These are phyloP conservation scores for Schizopygopsis malacanthus DNA, from an alignment of 2,797 vertebrate species.

Conservation along the genomic window DNA sequence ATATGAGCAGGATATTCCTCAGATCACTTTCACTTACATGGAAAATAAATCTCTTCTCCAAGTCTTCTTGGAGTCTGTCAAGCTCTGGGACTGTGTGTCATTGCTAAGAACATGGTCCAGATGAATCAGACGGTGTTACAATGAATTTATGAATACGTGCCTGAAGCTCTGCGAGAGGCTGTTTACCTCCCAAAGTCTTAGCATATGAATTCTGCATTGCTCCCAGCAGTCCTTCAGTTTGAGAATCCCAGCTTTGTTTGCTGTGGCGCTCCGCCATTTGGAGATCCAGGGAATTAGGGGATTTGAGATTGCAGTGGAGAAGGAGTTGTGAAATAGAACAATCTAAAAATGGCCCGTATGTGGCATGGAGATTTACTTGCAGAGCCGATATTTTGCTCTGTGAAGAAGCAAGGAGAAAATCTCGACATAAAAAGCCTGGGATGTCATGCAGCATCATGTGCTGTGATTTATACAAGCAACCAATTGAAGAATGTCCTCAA, in stretches of 20 bases:
- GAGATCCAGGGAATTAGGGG: conserved; percentile 76
- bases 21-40: conserved; percentile 20
- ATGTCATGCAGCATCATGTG: conserved; percentile 35
- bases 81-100: conserved; percentile 1
- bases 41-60: conserved; percentile 8
- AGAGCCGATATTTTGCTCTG: conserved; percentile 65
- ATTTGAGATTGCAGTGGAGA: conserved; percentile 73
- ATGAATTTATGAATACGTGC: conserved; percentile 24
- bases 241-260: conserved; percentile 57
- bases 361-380: conserved; percentile 72
- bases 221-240: conserved; percentile 14
- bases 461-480: conserved; percentile 24
- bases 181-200: conserved; percentile 42
- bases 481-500: conserved; percentile 25
- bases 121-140: neutral
- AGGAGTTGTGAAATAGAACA: conserved; percentile 69
- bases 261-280: conserved; percentile 67
- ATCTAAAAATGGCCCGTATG: conserved; percentile 72
- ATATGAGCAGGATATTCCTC: conserved; percentile 1
- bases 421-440: conserved; percentile 15
- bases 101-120: neutral
- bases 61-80: neutral
- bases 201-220: conserved; percentile 1
- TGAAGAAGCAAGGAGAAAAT: conserved; percentile 46
- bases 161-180: conserved; percentile 2